Percentiles rank a stretch among this genome's conserved stretches.
These are phyloP conservation scores for Margaritifera margaritifera DNA, from an alignment of 2,888 invertebrate genomes.

Conservation along the genomic window DNA sequence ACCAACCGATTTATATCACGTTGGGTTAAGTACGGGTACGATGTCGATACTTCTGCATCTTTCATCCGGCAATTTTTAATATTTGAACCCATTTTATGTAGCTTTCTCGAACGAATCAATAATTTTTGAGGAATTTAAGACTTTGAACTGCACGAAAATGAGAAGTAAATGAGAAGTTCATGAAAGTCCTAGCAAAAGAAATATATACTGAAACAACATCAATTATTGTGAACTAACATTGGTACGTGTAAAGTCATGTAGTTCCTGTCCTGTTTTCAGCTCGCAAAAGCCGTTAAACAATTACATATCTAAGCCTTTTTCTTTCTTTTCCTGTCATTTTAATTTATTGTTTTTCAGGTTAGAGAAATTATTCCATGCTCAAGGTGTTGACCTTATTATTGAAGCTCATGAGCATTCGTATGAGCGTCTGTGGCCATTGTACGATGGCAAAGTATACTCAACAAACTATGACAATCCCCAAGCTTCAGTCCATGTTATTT, in stretches of 20 bases:
- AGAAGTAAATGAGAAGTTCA: too few species aligned
- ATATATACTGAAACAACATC: too few species aligned
- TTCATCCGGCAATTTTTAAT: too few species aligned
- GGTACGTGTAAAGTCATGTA: too few species aligned
- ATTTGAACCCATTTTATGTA: too few species aligned
- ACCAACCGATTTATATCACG: conserved; percentile 34
- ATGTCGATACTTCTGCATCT: too few species aligned
- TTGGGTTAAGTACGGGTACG: conserved; percentile 45
- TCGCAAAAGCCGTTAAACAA: background rate
- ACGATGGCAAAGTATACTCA: conserved; percentile 41
- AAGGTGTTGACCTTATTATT: conserved; percentile 61
- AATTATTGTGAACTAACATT: too few species aligned
- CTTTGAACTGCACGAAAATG: background rate
- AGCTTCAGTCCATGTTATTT: conserved; percentile 60
- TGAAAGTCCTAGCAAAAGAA: too few species aligned
- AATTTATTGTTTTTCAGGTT: conserved; percentile 40
- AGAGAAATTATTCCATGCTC: conserved; percentile 62
- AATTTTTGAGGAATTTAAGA: background rate
- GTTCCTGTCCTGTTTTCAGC: too few species aligned
- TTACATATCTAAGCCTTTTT: background rate
- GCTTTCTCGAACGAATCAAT: background rate
- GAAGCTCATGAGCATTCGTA: conserved; percentile 61
- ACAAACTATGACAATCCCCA: conserved; percentile 53
- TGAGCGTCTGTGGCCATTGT: conserved; percentile 63
- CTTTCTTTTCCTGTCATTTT: background rate